Conservation (phyloP, 2,113 vertebrate genomes). For the Eublepharis macularius region DNA sequence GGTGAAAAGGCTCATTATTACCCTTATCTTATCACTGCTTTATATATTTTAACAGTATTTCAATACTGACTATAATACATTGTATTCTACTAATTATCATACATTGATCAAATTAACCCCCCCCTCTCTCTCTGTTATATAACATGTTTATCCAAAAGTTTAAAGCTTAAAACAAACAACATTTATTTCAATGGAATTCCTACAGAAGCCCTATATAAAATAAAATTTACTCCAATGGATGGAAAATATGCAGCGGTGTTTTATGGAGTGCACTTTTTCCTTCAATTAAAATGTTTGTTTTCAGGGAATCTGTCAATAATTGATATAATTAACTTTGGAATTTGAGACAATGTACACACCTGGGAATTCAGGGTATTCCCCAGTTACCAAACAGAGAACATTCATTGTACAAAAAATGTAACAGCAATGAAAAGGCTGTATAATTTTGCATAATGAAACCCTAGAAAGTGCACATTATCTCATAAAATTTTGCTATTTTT, state of each 20-base stretch:
- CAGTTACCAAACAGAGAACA: constrained; percentile 17
- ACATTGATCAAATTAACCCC: too few species aligned
- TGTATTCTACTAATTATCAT: too few species aligned
- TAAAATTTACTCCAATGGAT: background rate
- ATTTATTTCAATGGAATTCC: background rate
- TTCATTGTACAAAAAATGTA: background rate
- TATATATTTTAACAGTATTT: too few species aligned
- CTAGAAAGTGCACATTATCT: background rate
- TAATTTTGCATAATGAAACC: constrained; percentile 1
- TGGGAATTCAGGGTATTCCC: constrained; percentile 13
- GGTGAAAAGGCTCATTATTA: too few species aligned
- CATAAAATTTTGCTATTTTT: background rate
- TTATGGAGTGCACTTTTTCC: background rate
- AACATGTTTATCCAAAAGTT: too few species aligned
- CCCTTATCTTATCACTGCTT: too few species aligned
- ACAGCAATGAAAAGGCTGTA: constrained; percentile 2
- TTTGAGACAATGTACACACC: constrained; percentile 1
- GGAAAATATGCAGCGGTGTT: background rate
- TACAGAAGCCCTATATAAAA: background rate
- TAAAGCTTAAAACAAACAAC: too few species aligned
- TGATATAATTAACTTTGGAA: constrained; percentile 5
- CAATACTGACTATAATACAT: too few species aligned
- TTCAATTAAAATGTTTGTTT: constrained; percentile 31
- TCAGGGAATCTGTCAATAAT: constrained; percentile 31
- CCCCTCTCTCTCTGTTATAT: too few species aligned